Evolutionary conservation across 2,113 vertebrate species (phyloP), one percentile per base, ranked within the genome.

Genomic region (Helogale parvula): DNA sequence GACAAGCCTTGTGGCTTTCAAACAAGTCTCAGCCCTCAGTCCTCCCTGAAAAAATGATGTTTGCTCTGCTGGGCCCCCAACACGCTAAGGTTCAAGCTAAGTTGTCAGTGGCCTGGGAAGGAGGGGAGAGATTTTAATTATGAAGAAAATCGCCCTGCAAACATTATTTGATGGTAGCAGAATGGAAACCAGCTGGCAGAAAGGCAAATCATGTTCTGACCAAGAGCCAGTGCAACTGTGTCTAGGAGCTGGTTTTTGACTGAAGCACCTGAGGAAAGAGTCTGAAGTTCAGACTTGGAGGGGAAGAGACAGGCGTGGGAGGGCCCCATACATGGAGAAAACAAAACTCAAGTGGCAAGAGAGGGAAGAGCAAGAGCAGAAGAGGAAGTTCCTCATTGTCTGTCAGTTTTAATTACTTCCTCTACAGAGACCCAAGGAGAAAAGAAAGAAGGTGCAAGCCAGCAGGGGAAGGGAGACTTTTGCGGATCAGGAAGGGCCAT

Each of bases 331-430:
- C 21, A 2, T 60, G 52, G 21, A 90, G 80, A 79, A 94, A 90
- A 80, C 47, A 93, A 74, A 93, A 68, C 17, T 54, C 1, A 4
- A 80, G 68, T 33, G 21, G 14, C 2, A 21, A 81, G n/a, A 84
- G 41, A 89, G 35, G 60, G 77, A 83, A 79, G 47, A 50, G 13
- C 81, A 52, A 82, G 68, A 38, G 31, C n/a, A 17, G 4, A 81
- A 84, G 72, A 83, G 82, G 85, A 88, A 96, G 93, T 72, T 45
- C 41, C 72, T 90, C 1, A 13, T 94, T 38, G 27, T 71, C 83
- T 65, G 80, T 35, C 7, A 6, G 31, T 63, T 93, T 76, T 54
- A 91, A 92, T 96, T 57, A 83, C 50, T 97, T 95, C 80, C 83
- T 79, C 83, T 74, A 23, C 38, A 76, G 72, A 92, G 38, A 86